Conservation (phyloP, 2,888 invertebrate genomes). For the Strigamia transsilvanica region DNA sequence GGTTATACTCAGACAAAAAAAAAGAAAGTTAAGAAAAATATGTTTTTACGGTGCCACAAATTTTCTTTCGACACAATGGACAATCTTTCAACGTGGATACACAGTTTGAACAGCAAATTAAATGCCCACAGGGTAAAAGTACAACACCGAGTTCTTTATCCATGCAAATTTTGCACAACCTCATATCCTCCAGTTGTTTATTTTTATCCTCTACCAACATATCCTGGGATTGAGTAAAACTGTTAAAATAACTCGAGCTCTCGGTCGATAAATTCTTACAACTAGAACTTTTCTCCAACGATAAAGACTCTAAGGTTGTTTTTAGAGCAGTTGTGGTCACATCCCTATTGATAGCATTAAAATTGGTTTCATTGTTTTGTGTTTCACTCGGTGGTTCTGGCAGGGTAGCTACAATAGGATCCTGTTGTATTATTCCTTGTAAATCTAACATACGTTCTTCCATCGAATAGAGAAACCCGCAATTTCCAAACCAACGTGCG, state of each 20-base stretch:
- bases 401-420: slow-evolving; percentile 48
- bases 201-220: slow-evolving; percentile 23
- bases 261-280: too few species aligned
- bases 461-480: slow-evolving; percentile 80
- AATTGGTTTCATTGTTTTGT: too few species aligned
- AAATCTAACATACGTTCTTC: slow-evolving; percentile 83
- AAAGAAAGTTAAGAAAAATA: slow-evolving; percentile 78
- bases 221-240: too few species aligned
- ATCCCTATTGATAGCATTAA: too few species aligned
- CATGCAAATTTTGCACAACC: slow-evolving; percentile 93
- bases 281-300: too few species aligned
- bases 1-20: too few species aligned
- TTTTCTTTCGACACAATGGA: slow-evolving; percentile 81
- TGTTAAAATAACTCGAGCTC: too few species aligned
- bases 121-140: slow-evolving; percentile 93
- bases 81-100: slow-evolving; percentile 84
- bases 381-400: too few species aligned
- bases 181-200: slow-evolving; percentile 78
- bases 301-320: too few species aligned
- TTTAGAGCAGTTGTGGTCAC: too few species aligned
- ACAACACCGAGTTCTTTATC: slow-evolving; percentile 90
- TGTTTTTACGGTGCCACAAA: slow-evolving; percentile 84
- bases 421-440: slow-evolving; percentile 61
- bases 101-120: slow-evolving; percentile 89
- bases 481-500: slow-evolving; percentile 89